Base-by-base conservation (phyloP, 1,140 invertebrate genomes). In the Eupeodes corollae region DNA sequence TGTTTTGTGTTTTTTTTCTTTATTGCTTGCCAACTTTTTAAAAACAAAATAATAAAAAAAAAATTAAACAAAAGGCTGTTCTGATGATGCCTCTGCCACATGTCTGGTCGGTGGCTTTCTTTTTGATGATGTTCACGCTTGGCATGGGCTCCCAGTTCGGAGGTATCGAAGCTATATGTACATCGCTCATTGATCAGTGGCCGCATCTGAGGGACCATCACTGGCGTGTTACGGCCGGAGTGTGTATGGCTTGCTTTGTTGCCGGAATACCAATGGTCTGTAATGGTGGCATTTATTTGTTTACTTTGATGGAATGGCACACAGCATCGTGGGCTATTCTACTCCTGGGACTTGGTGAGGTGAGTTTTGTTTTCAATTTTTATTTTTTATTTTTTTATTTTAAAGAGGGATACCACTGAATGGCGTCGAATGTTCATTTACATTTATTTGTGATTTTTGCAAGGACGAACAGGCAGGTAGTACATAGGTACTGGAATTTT, bases 31-130 rank as follows among this genome's bases (percentile, higher is more conserved):
- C 21, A 26, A 26, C 21, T 26, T 26, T 26, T 26, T 3, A 26
- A 5, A 26, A 26, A 26, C 3, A 26, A 5, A 8, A 26, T 8
- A 26, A 26, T 5, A 26, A 26, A 26, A 26, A 26, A 26, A 26
- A 26, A 26, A 3, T 26, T 8, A 26, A 26, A 26, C 21, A 26
- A 26, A 26, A 26, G 21, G 21, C 21, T 30, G 83, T 91, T 5
- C 79, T 85, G 0, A 75, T 85, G 47, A 69, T 91, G 51, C 88
- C 88, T 0, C 70, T 86, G 5, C 81, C 87, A 2, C 85, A 86
- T 1, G 67, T 91, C 3, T 91, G 88, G 88, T 86, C 88, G 1
- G 69, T 88, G 41, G 69, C 91, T 0, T 91, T 92, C 71, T 92
- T 92, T 64, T 75, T 91, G 38, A 88, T 87, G 84, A 69, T 88